A percentile compares a stretch with the other conserved stretches of the same genome.
Conservation (phyloP, 2,888 invertebrate genomes). For the Antheraea yamamai region DNA sequence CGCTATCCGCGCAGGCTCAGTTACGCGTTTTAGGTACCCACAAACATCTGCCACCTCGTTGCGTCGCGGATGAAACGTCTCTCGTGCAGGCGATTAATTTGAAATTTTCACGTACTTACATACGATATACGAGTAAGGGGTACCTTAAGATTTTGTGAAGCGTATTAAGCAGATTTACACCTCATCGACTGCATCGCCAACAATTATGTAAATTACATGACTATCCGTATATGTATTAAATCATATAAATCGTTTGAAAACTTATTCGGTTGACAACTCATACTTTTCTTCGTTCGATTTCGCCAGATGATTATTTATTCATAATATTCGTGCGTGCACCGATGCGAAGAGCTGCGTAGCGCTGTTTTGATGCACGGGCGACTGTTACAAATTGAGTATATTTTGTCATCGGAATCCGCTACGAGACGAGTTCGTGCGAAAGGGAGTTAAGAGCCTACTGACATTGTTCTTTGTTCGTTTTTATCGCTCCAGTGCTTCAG, state of each 20-base stretch:
- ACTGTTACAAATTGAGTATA: conserved; percentile 64
- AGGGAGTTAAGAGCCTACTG: conserved; percentile 72
- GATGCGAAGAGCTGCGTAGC: conserved; percentile 54
- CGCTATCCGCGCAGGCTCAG: conserved; percentile 25
- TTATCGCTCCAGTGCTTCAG: conserved; percentile 77
- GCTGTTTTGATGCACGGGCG: conserved; percentile 48
- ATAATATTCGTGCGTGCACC: conserved; percentile 47
- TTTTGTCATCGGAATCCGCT: conserved; percentile 70
- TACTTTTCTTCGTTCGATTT: conserved; percentile 59
- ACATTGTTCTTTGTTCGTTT: conserved; percentile 80
- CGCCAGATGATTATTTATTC: conserved; percentile 63
- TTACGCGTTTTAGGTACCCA: conserved; percentile 39
- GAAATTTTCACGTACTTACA: conserved; percentile 64
- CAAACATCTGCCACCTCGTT: conserved; percentile 62
- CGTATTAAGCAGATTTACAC: conserved; percentile 33
- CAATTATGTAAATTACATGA: neutral
- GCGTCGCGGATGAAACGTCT: conserved; percentile 10
- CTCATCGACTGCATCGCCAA: conserved; percentile 11
- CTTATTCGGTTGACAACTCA: conserved; percentile 8
- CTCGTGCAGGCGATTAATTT: conserved; percentile 52
- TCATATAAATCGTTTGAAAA: neutral
- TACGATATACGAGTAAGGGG: conserved; percentile 40
- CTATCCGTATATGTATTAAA: neutral
- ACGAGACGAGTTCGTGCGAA: conserved; percentile 69
- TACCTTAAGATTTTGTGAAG: conserved; percentile 28